These are phyloP conservation scores for Chiloscyllium punctatum DNA, from an alignment of 2,797 vertebrate species.

Conservation along the genomic window DNA sequence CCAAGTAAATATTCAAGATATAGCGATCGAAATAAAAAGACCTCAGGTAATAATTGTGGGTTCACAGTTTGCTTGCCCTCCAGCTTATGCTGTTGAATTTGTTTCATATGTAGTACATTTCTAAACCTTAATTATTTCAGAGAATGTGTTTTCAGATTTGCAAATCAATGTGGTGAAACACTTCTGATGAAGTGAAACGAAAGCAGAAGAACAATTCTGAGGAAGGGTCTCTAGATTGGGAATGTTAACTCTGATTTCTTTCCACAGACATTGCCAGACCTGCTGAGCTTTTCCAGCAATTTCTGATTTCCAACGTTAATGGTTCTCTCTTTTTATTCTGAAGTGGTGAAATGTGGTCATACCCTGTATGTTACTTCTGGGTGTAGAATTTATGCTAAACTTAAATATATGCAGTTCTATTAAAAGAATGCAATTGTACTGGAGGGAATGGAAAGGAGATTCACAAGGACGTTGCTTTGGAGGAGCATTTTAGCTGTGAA, in stretches of 20 bases:
- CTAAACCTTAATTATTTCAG: neutral
- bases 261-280: too few species aligned
- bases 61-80: neutral
- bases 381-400: neutral
- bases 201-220: too few species aligned
- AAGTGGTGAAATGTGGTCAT: neutral
- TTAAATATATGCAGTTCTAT: neutral
- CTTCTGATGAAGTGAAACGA: neutral
- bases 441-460: too few species aligned
- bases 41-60: constrained; percentile 66
- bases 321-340: neutral
- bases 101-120: neutral
- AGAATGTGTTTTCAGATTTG: neutral
- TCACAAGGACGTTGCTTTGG: too few species aligned
- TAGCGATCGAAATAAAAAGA: constrained; percentile 85
- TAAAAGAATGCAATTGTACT: too few species aligned
- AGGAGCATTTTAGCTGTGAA: too few species aligned
- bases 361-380: neutral
- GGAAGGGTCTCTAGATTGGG: too few species aligned
- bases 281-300: too few species aligned
- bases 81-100: neutral
- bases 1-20: constrained; percentile 79
- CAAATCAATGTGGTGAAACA: neutral
- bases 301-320: too few species aligned
- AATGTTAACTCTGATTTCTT: too few species aligned